phyloP scores from a whole-genome alignment of 2,113 vertebrate species.

The Tricholaema leucomelas region DNA sequence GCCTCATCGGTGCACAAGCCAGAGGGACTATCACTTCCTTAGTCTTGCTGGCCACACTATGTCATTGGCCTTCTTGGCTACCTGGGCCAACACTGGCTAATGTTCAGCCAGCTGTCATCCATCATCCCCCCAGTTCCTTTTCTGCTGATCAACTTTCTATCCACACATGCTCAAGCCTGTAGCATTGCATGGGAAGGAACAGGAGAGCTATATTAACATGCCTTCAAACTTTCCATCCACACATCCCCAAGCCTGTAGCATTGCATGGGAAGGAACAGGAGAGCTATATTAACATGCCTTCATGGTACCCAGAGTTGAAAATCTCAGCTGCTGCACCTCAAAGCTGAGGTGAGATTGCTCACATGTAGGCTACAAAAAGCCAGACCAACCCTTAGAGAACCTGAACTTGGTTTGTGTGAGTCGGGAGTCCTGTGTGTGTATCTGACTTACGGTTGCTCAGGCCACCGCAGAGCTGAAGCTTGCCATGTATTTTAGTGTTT shows the following conservation, averaged over 20 bases:
- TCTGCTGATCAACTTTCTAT: too few relatives aligned
- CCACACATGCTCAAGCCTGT: too few relatives aligned
- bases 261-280: neutral
- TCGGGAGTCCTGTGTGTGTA: fast-evolving
- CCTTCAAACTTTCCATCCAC: too few relatives aligned
- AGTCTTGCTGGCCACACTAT: too few relatives aligned
- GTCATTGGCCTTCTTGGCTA: too few relatives aligned
- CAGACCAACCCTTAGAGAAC: fast-evolving
- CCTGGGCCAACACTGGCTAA: too few relatives aligned
- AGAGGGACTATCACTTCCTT: too few relatives aligned
- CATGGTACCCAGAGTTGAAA: neutral
- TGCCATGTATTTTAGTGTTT: neutral
- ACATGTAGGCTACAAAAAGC: neutral
- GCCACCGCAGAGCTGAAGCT: neutral
- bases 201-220: neutral
- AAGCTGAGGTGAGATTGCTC: neutral
- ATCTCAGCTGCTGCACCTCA: neutral
- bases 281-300: neutral
- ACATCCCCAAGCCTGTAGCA: too few relatives aligned
- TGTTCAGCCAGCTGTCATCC: too few relatives aligned
- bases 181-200: neutral
- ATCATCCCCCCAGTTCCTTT: too few relatives aligned
- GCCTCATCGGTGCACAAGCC: too few relatives aligned
- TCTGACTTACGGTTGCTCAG: neutral
- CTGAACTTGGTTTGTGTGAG: neutral